A percentile compares a stretch with the other conserved stretches of the same genome.
Conservation (phyloP, 2,888 invertebrate genomes). For the Athalia rosae region DNA sequence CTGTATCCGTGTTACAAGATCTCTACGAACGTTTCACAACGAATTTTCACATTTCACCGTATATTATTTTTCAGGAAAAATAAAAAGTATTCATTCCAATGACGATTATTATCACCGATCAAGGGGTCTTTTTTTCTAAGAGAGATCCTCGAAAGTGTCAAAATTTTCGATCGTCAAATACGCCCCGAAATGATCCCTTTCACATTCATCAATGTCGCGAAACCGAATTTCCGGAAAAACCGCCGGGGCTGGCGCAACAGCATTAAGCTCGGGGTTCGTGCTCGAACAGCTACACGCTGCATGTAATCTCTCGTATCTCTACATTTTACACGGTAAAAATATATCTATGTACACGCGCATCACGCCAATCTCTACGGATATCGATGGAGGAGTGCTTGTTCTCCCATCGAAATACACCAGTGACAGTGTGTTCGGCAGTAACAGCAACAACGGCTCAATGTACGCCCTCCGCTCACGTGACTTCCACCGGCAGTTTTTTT, state of each 20-base stretch:
- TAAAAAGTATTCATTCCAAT: too few species aligned
- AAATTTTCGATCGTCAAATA: background rate
- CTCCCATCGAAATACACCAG: constrained; percentile 17
- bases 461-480: too few species aligned
- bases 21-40: background rate
- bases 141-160: background rate
- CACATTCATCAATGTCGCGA: constrained; percentile 32
- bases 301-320: constrained; percentile 34
- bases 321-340: background rate
- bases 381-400: background rate
- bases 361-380: constrained; percentile 27
- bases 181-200: constrained; percentile 27
- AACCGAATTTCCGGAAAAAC: constrained; percentile 23
- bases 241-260: constrained; percentile 1
- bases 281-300: constrained; percentile 39
- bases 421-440: background rate
- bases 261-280: constrained; percentile 28
- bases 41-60: background rate
- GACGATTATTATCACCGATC: background rate
- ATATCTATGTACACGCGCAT: background rate
- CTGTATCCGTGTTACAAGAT: too few species aligned
- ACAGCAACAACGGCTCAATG: background rate
- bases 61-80: background rate
- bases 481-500: background rate
- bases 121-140: background rate